These are phyloP conservation scores for Hetaerina titia DNA, from an alignment of 2,888 invertebrate species.

Conservation along the genomic window DNA sequence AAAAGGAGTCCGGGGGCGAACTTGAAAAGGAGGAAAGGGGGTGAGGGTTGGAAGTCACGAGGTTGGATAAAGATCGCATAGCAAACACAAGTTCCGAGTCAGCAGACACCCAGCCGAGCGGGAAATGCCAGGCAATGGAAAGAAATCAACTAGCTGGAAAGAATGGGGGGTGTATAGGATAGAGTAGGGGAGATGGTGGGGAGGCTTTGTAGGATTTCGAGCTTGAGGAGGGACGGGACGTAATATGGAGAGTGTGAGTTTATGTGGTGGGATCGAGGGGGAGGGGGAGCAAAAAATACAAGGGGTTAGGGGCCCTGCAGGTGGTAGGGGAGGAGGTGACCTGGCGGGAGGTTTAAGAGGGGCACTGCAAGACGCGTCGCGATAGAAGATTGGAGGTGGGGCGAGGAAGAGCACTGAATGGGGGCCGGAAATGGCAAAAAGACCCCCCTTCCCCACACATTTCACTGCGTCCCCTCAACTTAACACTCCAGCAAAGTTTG, in stretches of 20 bases:
- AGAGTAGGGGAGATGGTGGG: background rate
- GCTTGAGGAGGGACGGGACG: background rate
- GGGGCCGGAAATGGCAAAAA: background rate
- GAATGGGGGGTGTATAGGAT: background rate
- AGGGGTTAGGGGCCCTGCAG: background rate
- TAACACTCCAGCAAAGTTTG: background rate
- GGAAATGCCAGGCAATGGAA: constrained; percentile 65
- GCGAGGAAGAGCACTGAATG: background rate
- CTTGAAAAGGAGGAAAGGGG: no score
- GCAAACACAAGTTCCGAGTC: constrained; percentile 66
- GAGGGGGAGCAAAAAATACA: background rate
- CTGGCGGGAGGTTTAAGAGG: background rate
- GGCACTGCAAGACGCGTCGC: background rate
- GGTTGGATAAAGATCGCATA: constrained; percentile 60
- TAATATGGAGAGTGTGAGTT: no score
- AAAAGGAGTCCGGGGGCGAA: background rate
- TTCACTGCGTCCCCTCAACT: background rate
- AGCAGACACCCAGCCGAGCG: constrained; percentile 48
- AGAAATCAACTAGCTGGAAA: constrained; percentile 64
- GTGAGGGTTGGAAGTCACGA: background rate
- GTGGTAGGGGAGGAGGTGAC: background rate
- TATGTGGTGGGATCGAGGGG: no score
- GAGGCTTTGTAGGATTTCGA: background rate
- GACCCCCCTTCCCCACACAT: background rate
- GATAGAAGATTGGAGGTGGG: background rate